phyloP scores from a whole-genome alignment of 2,888 invertebrate genomes.

The Steinernema scapterisci region DNA sequence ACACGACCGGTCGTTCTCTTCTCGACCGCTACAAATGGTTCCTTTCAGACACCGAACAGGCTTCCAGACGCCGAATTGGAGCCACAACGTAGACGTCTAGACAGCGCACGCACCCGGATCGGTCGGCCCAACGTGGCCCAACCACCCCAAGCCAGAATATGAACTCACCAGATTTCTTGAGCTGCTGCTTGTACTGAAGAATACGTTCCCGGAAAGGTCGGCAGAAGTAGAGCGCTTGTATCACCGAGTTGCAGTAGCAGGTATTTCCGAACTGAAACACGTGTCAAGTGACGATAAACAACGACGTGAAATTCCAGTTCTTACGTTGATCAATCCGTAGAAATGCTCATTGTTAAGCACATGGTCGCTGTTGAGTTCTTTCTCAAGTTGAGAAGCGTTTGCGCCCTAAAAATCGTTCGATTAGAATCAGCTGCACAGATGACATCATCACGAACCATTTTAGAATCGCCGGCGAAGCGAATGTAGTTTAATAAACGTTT shows the following conservation, averaged over 20 bases:
- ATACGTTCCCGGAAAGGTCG: conserved; percentile 98
- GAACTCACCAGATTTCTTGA: conserved; percentile 67
- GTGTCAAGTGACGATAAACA: neutral
- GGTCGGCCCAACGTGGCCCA: no score
- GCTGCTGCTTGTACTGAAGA: conserved; percentile 83
- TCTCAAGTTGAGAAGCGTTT: conserved; percentile 97
- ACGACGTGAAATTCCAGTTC: conserved; percentile 63
- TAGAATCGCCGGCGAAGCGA: conserved; percentile 17
- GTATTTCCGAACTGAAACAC: conserved; percentile 87
- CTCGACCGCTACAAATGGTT: no score
- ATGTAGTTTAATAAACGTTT: conserved; percentile 13
- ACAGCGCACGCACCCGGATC: no score
- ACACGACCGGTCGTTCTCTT: no score
- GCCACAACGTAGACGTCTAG: no score
- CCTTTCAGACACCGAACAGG: no score
- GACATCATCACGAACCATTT: neutral
- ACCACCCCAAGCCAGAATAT: no score
- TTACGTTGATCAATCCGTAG: conserved; percentile 98
- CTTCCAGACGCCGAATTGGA: no score
- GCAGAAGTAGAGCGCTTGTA: conserved; percentile 99
- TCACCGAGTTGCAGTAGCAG: conserved; percentile 98
- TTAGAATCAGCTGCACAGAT: neutral
- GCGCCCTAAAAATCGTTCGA: conserved; percentile 79
- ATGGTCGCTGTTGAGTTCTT: conserved; percentile 97
- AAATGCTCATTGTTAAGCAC: conserved; percentile 98